These are phyloP conservation scores for Drosophila longiperda DNA, from an alignment of 2,888 invertebrate genomes.

Conservation along the genomic window DNA sequence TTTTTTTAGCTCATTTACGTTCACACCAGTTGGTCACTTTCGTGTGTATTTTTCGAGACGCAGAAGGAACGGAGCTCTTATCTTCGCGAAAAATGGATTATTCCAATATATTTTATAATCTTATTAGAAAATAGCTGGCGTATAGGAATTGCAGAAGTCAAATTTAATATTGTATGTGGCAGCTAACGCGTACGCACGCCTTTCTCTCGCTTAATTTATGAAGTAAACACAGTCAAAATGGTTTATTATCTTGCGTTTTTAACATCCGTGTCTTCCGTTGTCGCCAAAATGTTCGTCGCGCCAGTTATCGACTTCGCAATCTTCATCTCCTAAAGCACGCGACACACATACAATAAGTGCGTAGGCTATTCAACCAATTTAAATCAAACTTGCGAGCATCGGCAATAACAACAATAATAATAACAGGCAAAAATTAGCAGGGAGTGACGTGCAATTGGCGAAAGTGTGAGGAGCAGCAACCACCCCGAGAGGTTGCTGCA, in stretches of 20 bases:
- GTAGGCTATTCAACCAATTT: conserved; percentile 45
- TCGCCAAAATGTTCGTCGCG: conserved; percentile 74
- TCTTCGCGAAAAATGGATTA: conserved; percentile 73
- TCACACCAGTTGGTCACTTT: conserved; percentile 51
- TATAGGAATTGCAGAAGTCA: conserved; percentile 28
- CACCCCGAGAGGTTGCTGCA: conserved; percentile 36
- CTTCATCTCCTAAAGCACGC: conserved; percentile 77
- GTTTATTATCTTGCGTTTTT: conserved; percentile 75
- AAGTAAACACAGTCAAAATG: conserved; percentile 66
- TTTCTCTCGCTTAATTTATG: conserved; percentile 22
- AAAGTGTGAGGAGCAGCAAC: conserved; percentile 39
- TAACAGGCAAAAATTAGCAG: conserved; percentile 29
- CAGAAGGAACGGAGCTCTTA: conserved; percentile 76
- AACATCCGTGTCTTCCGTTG: conserved; percentile 72
- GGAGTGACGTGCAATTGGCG: conserved; percentile 27
- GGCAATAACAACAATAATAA: conserved; percentile 31
- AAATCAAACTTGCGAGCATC: conserved; percentile 29
- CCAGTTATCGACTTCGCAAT: conserved; percentile 80
- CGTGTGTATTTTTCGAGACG: conserved; percentile 77
- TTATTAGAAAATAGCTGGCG: conserved; percentile 54
- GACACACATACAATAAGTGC: conserved; percentile 38
- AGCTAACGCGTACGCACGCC: conserved; percentile 16
- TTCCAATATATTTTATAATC: conserved; percentile 66
- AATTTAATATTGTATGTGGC: conserved; percentile 14
- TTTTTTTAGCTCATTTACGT: conserved; percentile 25